Percentiles rank a stretch among this genome's conserved stretches.
Evolutionary conservation across 2,113 vertebrate species (phyloP).

Genomic region (Eleginops maclovinus): DNA sequence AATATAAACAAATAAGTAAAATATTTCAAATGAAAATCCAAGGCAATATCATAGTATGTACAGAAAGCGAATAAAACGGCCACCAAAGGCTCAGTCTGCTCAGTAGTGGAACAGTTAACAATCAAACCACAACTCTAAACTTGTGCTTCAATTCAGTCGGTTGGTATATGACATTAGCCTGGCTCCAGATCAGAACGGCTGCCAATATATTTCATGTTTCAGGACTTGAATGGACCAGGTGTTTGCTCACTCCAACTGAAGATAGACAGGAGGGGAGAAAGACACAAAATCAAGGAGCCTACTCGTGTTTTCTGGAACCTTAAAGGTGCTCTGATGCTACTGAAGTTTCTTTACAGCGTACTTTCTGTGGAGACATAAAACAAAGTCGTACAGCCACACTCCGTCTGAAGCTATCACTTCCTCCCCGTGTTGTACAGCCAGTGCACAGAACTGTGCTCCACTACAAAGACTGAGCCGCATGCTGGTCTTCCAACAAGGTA

Average conservation of each 20-base stretch:
- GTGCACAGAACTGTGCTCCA: slow-evolving; percentile 2
- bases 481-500: slow-evolving; percentile 38
- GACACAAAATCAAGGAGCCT: slow-evolving; percentile 27
- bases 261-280: slow-evolving; percentile 17
- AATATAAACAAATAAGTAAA: too few species aligned
- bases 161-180: neutral
- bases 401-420: slow-evolving; percentile 63
- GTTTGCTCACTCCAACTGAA: slow-evolving; percentile 11
- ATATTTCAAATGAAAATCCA: too few species aligned
- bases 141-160: neutral
- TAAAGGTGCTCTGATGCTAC: slow-evolving; percentile 61
- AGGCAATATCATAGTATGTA: too few species aligned
- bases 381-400: slow-evolving; percentile 47
- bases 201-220: neutral
- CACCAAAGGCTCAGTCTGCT: too few species aligned
- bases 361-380: slow-evolving; percentile 66
- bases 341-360: slow-evolving; percentile 45
- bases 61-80: too few species aligned
- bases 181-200: neutral
- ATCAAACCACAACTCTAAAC: too few species aligned
- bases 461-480: slow-evolving; percentile 45
- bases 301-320: slow-evolving; percentile 56
- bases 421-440: slow-evolving; percentile 21
- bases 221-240: neutral
- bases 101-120: too few species aligned